These are phyloP conservation scores for Brenthis ino DNA, from an alignment of 2,888 invertebrate genomes.

Conservation along the genomic window DNA sequence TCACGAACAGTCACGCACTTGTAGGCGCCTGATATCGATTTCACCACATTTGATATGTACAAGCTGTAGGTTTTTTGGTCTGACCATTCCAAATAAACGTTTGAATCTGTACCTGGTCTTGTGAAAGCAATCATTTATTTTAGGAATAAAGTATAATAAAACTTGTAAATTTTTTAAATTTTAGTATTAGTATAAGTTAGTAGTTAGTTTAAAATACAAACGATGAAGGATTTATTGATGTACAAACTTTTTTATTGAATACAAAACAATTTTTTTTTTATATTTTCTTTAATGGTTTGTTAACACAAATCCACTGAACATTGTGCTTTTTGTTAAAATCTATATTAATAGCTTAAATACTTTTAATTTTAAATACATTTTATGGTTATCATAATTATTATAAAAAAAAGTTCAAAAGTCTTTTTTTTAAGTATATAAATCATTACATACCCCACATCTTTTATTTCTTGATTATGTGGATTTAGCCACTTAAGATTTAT, in stretches of 20 bases:
- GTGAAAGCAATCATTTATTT: slow-evolving; percentile 64
- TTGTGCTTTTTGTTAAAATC: too few species aligned
- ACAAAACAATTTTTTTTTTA: too few species aligned
- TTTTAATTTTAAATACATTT: background rate
- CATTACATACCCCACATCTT: slow-evolving; percentile 55
- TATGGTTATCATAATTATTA: background rate
- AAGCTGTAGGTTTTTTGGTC: slow-evolving; percentile 51
- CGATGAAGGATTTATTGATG: too few species aligned
- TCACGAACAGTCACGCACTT: slow-evolving; percentile 57
- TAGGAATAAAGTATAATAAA: slow-evolving; percentile 45
- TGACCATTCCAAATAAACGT: slow-evolving; percentile 57
- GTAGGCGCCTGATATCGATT: slow-evolving; percentile 60
- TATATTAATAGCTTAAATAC: too few species aligned
- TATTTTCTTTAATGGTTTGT: too few species aligned
- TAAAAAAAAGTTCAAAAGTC: background rate
- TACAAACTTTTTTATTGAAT: too few species aligned
- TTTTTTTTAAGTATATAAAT: slow-evolving; percentile 6
- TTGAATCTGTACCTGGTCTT: slow-evolving; percentile 74
- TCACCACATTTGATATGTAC: slow-evolving; percentile 58
- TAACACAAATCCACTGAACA: too few species aligned
- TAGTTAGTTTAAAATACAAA: background rate
- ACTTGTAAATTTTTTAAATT: background rate
- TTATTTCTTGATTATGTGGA: slow-evolving; percentile 48
- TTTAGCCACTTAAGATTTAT: slow-evolving; percentile 58
- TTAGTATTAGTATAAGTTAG: background rate